These are phyloP conservation scores for Caenorhabditis afra DNA, from an alignment of 2,888 invertebrate species.

Conservation along the genomic window DNA sequence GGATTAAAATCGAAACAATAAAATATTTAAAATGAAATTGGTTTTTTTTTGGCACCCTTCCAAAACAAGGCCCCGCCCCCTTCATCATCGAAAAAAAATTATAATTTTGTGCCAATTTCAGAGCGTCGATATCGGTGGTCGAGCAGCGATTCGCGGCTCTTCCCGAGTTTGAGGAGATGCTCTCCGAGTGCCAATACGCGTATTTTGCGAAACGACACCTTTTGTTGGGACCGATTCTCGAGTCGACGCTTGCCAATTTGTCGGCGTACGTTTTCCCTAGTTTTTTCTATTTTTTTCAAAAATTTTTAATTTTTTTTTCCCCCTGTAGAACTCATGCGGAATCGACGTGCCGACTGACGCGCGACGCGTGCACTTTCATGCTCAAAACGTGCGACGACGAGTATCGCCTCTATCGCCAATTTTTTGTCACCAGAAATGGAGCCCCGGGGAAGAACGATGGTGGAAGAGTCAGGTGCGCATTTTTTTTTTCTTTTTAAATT, in stretches of 20 bases:
- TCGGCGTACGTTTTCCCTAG: constrained; percentile 64
- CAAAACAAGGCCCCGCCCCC: too few relatives aligned
- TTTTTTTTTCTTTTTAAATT: too few relatives aligned
- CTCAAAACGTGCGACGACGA: constrained; percentile 96
- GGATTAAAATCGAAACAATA: background rate
- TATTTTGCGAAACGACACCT: constrained; percentile 76
- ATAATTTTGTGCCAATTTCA: constrained; percentile 20
- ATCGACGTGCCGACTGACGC: constrained; percentile 81
- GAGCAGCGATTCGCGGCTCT: constrained; percentile 75
- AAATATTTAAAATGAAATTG: background rate
- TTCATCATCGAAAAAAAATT: too few relatives aligned
- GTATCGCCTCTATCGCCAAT: constrained; percentile 91
- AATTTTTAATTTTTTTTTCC: background rate
- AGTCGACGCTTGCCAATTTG: constrained; percentile 71
- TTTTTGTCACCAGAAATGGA: constrained; percentile 85
- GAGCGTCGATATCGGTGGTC: constrained; percentile 75
- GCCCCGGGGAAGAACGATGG: background rate
- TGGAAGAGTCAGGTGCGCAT: constrained; percentile 7
- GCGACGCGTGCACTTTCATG: constrained; percentile 91
- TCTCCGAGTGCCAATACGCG: constrained; percentile 77
- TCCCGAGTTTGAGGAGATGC: constrained; percentile 77
- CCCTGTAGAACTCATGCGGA: constrained; percentile 70
- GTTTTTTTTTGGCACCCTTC: background rate
- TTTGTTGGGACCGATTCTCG: constrained; percentile 75
- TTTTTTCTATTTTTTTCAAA: constrained; percentile 6